A percentile compares a stretch with the other conserved stretches of the same genome.
Evolutionary conservation across 1,140 invertebrate species (phyloP).

Genomic region (Aphelenchoides fujianensis): DNA sequence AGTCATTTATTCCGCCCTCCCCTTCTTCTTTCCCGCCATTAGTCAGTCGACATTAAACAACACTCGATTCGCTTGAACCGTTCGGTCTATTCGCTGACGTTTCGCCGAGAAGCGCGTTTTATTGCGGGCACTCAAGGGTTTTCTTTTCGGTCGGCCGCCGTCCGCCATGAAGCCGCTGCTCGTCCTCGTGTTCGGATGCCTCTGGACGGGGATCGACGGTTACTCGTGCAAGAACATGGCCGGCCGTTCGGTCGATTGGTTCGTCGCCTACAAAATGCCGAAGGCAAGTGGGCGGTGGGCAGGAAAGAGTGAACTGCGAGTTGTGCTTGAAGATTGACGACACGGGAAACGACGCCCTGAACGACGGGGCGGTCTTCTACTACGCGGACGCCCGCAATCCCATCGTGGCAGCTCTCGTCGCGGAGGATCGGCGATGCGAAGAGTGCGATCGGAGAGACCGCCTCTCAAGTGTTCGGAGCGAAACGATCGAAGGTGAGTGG

Average conservation of each 20-base stretch:
- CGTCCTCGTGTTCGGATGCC: too few species aligned
- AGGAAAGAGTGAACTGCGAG: too few species aligned
- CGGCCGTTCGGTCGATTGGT: slow-evolving; percentile 41
- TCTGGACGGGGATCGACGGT: neutral
- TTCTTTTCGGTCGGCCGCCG: neutral
- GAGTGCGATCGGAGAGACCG: slow-evolving; percentile 33
- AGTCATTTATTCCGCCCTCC: neutral
- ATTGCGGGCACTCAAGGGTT: neutral
- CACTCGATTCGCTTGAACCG: neutral
- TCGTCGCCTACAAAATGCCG: slow-evolving; percentile 40
- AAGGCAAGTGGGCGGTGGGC: slow-evolving; percentile 9
- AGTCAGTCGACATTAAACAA: neutral
- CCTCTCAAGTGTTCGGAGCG: slow-evolving; percentile 34
- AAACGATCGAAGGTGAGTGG: slow-evolving; percentile 37
- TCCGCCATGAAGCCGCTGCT: too few species aligned
- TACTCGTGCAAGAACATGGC: slow-evolving; percentile 34
- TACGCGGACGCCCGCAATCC: slow-evolving; percentile 33
- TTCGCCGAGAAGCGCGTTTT: neutral
- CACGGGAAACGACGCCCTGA: neutral
- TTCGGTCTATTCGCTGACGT: neutral
- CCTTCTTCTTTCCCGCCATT: neutral
- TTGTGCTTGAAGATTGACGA: slow-evolving; percentile 15
- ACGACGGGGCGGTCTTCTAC: slow-evolving; percentile 35
- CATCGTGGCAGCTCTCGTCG: slow-evolving; percentile 28
- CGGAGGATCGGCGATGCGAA: slow-evolving; percentile 14